phyloP scores from a whole-genome alignment of 2,797 vertebrate genomes.

The Labeo calbasu region DNA sequence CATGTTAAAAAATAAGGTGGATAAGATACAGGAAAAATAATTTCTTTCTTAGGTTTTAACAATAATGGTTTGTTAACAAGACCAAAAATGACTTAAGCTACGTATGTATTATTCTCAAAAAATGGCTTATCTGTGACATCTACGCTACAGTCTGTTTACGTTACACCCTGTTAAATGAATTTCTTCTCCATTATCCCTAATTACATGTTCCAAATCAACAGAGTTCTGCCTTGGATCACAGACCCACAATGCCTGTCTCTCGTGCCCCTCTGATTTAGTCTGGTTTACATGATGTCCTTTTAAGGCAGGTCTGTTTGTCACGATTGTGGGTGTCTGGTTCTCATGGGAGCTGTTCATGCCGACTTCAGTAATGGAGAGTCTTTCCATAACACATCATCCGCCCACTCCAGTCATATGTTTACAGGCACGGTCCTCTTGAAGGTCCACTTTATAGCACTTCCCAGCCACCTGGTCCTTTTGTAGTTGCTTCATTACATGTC shows the following conservation, averaged over 20 bases:
- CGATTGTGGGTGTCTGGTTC: slow-evolving; percentile 46
- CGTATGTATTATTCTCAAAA: background rate
- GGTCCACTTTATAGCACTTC: background rate
- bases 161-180: slow-evolving; percentile 50
- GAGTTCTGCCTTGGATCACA: slow-evolving; percentile 41
- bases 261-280: slow-evolving; percentile 36
- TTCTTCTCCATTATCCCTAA: slow-evolving; percentile 55
- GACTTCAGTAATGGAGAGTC: slow-evolving; percentile 37
- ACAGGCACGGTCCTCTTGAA: slow-evolving; percentile 12
- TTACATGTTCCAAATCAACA: slow-evolving; percentile 47
- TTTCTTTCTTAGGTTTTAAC: background rate
- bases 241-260: slow-evolving; percentile 27
- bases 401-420: slow-evolving; percentile 35
- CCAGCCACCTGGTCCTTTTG: slow-evolving; percentile 40
- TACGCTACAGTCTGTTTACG: slow-evolving; percentile 30
- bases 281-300: slow-evolving; percentile 42
- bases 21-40: background rate
- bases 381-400: slow-evolving; percentile 40
- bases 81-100: background rate
- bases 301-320: slow-evolving; percentile 39
- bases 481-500: slow-evolving; percentile 19
- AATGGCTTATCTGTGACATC: slow-evolving; percentile 30
- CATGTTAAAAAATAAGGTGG: too few species aligned
- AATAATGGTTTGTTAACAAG: background rate
- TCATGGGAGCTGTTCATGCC: slow-evolving; percentile 28